phyloP scores from a whole-genome alignment of 2,113 vertebrate genomes.

The Empidonax traillii region DNA sequence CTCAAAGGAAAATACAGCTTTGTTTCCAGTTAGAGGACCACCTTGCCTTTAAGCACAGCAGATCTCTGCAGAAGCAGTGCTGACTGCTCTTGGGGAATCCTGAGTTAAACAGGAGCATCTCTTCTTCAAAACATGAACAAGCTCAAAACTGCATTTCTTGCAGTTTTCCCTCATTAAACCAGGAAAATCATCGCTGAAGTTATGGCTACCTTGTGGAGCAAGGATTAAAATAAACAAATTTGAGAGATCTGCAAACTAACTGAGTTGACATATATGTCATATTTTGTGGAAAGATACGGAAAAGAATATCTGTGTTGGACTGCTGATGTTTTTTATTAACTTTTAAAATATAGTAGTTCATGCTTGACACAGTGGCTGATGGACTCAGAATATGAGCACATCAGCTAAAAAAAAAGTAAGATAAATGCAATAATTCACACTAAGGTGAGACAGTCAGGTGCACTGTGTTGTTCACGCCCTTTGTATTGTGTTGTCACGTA shows the following conservation, averaged over 20 bases:
- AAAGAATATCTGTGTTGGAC: neutral
- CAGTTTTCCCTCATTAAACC: neutral
- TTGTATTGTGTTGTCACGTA: fast-evolving
- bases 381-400: neutral
- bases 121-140: neutral
- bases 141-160: neutral
- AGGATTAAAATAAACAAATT: neutral
- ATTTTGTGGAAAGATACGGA: neutral
- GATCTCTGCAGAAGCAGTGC: neutral
- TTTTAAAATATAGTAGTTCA: neutral
- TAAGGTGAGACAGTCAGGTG: neutral
- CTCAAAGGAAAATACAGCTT: neutral
- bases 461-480: neutral
- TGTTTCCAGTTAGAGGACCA: neutral
- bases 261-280: neutral
- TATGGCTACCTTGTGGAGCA: neutral
- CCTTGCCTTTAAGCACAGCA: neutral
- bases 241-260: neutral
- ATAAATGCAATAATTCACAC: neutral
- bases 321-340: neutral
- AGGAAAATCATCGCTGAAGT: neutral
- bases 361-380: neutral
- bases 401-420: neutral
- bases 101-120: neutral
- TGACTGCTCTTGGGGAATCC: neutral